A percentile compares a stretch with the other conserved stretches of the same genome.
Evolutionary conservation across 1,140 invertebrate genomes (phyloP).

Genomic region (Cataglyphis hispanica): DNA sequence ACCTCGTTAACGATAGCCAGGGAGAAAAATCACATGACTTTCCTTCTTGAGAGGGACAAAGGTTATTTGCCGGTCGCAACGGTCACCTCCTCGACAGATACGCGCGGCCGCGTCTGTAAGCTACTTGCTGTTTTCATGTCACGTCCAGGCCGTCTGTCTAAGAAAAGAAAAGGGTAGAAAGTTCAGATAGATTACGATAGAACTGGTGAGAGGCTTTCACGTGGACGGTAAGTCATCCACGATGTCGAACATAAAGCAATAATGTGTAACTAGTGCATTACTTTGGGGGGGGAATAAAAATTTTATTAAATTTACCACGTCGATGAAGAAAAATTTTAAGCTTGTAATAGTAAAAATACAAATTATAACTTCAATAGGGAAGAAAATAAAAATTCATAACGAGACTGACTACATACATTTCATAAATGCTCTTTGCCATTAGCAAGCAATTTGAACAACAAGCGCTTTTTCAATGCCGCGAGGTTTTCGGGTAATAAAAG

Average conservation of each 20-base stretch:
- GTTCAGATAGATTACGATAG: slow-evolving; percentile 74
- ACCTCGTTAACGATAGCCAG: slow-evolving; percentile 27
- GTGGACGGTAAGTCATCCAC: slow-evolving; percentile 32
- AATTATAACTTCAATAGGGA: not conserved
- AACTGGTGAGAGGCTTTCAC: slow-evolving; percentile 51
- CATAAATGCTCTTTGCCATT: not conserved
- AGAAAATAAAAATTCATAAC: not conserved
- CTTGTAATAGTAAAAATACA: not conserved
- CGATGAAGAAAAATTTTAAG: not conserved
- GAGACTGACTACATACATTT: slow-evolving; percentile 11
- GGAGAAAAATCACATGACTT: slow-evolving; percentile 58
- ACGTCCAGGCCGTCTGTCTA: slow-evolving; percentile 73
- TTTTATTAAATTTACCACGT: not conserved
- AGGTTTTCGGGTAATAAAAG: slow-evolving; percentile 19
- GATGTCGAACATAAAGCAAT: slow-evolving; percentile 45
- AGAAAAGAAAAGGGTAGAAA: slow-evolving; percentile 61
- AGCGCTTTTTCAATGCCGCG: not conserved
- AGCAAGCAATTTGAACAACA: slow-evolving; percentile 23
- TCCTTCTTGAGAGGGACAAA: slow-evolving; percentile 56
- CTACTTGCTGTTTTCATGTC: slow-evolving; percentile 67
- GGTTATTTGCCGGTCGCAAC: slow-evolving; percentile 71
- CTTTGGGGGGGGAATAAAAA: not conserved
- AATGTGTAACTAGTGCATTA: slow-evolving; percentile 22
- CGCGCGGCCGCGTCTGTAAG: slow-evolving; percentile 61
- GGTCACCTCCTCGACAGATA: slow-evolving; percentile 62